Percentiles rank a stretch among this genome's conserved stretches.
These are phyloP conservation scores for Astropecten irregularis DNA, from an alignment of 53 echinoderm and acorn worm genomes.

Conservation along the genomic window DNA sequence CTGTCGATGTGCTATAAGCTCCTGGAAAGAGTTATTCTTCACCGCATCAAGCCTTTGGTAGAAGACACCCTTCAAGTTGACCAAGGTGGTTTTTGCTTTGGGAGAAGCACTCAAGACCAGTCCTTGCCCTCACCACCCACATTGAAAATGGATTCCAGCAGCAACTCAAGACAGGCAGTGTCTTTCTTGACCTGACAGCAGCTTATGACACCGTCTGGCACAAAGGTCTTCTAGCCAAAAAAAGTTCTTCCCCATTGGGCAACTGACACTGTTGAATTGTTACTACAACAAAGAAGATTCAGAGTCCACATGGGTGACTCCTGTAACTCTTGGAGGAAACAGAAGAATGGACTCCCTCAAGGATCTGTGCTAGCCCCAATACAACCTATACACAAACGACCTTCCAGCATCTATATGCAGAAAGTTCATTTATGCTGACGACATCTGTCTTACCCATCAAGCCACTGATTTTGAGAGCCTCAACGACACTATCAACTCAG, in stretches of 20 bases:
- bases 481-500: not conserved
- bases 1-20: slow-evolving; percentile 3
- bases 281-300: no score
- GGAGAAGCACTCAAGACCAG: slow-evolving; percentile 10
- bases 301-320: not conserved
- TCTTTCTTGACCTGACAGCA: not conserved
- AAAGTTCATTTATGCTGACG: not conserved
- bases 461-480: not conserved
- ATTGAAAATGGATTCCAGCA: not conserved
- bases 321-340: not conserved
- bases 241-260: not conserved
- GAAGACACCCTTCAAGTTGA: not conserved
- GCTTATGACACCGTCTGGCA: slow-evolving; percentile 2
- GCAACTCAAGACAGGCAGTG: not conserved
- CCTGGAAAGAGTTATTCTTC: slow-evolving; percentile 8
- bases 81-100: not conserved
- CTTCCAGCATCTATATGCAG: not conserved
- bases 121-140: not conserved
- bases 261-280: not conserved
- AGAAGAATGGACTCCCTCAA: not conserved
- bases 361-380: not conserved
- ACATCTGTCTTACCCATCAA: not conserved
- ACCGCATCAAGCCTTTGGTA: slow-evolving; percentile 4
- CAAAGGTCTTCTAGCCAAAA: not conserved
- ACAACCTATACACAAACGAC: not conserved